Conservation (phyloP, 2,888 invertebrate species). For the Parthenolecanium corni region DNA sequence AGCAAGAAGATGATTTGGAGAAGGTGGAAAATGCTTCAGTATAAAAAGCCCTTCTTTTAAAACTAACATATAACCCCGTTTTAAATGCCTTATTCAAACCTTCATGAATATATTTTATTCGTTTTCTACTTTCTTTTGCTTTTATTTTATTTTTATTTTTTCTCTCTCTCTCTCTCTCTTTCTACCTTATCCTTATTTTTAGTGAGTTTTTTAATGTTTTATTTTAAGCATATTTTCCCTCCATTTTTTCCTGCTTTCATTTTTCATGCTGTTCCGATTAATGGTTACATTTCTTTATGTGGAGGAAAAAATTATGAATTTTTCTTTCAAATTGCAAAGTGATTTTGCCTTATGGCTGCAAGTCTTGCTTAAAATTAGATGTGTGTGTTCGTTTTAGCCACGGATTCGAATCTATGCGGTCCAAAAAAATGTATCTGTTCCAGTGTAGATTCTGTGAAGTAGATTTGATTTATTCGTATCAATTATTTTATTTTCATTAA, state of each 20-base stretch:
- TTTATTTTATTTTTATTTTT: conserved; percentile 5
- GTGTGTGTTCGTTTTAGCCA: no score
- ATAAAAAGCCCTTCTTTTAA: conserved; percentile 26
- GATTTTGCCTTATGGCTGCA: no score
- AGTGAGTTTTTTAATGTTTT: conserved; percentile 20
- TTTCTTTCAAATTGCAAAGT: no score
- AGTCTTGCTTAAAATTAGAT: no score
- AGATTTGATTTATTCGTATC: no score
- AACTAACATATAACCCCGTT: conserved; percentile 28
- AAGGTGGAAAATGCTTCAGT: conserved; percentile 26
- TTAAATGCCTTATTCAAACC: conserved; percentile 28
- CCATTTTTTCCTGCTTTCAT: background rate
- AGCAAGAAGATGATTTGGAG: conserved; percentile 22
- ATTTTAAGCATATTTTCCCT: background rate
- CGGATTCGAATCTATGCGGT: no score
- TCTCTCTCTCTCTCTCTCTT: background rate
- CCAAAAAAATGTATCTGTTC: no score
- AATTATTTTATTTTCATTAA: no score
- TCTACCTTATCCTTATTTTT: conserved; percentile 5
- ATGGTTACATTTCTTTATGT: background rate
- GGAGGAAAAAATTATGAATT: background rate
- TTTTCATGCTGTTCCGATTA: background rate
- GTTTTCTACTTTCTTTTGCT: conserved; percentile 12
- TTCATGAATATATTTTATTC: conserved; percentile 27
- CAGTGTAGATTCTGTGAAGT: no score